A percentile compares a stretch with the other conserved stretches of the same genome.
Conservation (phyloP, 2,797 vertebrate genomes). For the Malacoraja senta region DNA sequence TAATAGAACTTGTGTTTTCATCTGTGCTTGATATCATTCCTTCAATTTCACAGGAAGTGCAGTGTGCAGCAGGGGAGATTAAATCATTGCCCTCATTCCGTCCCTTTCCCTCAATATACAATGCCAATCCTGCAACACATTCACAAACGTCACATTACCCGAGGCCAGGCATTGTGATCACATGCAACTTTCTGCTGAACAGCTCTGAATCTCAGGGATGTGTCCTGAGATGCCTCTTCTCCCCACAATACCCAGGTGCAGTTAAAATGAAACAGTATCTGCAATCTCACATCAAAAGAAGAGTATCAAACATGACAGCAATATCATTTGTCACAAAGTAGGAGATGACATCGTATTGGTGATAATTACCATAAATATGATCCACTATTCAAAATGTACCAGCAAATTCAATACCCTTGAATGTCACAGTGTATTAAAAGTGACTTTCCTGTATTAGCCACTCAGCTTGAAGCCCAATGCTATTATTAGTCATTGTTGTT, state of each 20-base stretch:
- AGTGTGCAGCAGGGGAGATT: not conserved
- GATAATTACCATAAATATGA: slow-evolving; percentile 8
- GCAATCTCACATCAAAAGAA: not conserved
- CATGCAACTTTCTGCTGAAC: not conserved
- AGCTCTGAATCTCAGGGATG: not conserved
- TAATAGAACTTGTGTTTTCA: not conserved
- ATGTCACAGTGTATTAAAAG: not conserved
- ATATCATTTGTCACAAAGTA: slow-evolving; percentile 28
- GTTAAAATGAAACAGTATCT: not conserved
- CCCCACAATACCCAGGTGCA: not conserved
- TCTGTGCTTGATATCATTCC: not conserved
- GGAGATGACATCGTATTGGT: not conserved
- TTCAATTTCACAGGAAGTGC: not conserved
- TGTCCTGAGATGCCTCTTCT: not conserved
- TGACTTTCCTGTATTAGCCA: slow-evolving; percentile 1
- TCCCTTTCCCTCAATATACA: not conserved
- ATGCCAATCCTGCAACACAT: not conserved
- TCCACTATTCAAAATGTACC: not conserved
- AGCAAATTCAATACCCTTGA: slow-evolving; percentile 15
- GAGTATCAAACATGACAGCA: not conserved
- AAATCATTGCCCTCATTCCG: too few relatives aligned
- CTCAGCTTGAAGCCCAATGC: not conserved
- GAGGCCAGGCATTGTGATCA: not conserved
- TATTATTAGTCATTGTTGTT: not conserved
- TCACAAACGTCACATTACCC: not conserved